Base-by-base conservation (phyloP, 2,888 invertebrate species). In the Sinhomidia bicolor region DNA sequence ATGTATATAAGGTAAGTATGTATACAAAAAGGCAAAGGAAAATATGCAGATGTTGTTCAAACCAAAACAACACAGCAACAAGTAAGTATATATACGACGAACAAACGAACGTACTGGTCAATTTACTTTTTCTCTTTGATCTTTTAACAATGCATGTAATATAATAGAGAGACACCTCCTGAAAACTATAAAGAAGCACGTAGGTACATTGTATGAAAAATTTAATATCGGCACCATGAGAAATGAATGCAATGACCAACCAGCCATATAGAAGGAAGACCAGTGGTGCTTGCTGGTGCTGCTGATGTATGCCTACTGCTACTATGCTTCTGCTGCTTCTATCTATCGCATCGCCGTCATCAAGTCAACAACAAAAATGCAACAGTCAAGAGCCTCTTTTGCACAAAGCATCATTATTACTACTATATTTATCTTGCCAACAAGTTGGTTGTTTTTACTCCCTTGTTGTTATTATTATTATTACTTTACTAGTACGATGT, bases 161-260 rank as follows among this genome's bases (percentile, higher is more conserved):
- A 10, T n/a, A n/a, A n/a, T n/a, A n/a, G n/a, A n/a, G n/a, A n/a
- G n/a, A n/a, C n/a, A n/a, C n/a, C 79, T 23, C 14, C 26, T 44
- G 62, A 2, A 79, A 47, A n/a, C 29, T 60, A 10, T 60, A 57
- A 54, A 79, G 23, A 79, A 57, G 44, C 57, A 60, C 36, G 20
- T 44, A 41, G 14, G 26, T 62, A 60, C n/a, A 76, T 80, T 26
- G 41, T 23, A 76, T 57, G 83, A 79, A 82, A 84, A 62, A 54
- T 57, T 89, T 14, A 87, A 62, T 81, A 88, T 62, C 54, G 83
- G 86, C 54, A 41, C 60, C 44, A 54, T 44, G 23, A 79, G 62
- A 26, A 78, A 54, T 57, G 78, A 36, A 80, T 80, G 41, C 62
- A 80, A 62, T 80, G 80, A 60, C 62, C 62, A 81, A 47, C 29